Evolutionary conservation across 2,888 invertebrate genomes (phyloP), one percentile per base, ranked within the genome.

Genomic region (Orthosia gothica): DNA sequence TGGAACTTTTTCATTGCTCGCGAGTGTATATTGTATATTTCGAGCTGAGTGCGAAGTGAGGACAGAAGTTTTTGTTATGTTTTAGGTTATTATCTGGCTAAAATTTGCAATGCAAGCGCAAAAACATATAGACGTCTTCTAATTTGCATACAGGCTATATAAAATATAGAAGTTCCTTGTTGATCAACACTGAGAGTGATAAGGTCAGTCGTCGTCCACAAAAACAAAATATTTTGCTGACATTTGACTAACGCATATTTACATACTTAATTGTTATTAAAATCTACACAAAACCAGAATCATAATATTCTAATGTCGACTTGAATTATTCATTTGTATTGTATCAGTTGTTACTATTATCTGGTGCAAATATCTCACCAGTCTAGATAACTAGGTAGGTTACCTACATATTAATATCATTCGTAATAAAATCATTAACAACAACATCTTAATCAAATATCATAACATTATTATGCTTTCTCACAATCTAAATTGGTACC

Each of bases 111-210:
- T 13, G n/a, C 3, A 13, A 54, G 5, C 11, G 18, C n/a, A 59
- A 1, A 67, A 23, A 68, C 16, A 70, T 52, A 23, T 1, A n/a
- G 16, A 16, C 2, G 13, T 3, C 11, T 20, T 32, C 15, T 26
- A 15, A 73, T 50, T 73, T 61, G 4, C 74, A 61, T 74, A 23
- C 54, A 54, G 7, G 9, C 20, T 47, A 40, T 9, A 9, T 9
- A 40, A 1, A 40, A 7, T 32, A 7, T 15, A 52, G 7, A 72
- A 61, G 18, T 73, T 32, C 23, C 23, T 62, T 62, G 54, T 62
- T 74, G 15, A 23, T 26, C 32, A 74, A 62, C 23, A 64, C 57
- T 45, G 13, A 26, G 2, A 26, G 2, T 16, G 23, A 7, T 18
- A 49, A 49, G n/a, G n/a, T 55, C 54, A 16, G 15, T 26, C 55